phyloP scores from a whole-genome alignment of 2,888 invertebrate species.

The Laspeyria flexula region DNA sequence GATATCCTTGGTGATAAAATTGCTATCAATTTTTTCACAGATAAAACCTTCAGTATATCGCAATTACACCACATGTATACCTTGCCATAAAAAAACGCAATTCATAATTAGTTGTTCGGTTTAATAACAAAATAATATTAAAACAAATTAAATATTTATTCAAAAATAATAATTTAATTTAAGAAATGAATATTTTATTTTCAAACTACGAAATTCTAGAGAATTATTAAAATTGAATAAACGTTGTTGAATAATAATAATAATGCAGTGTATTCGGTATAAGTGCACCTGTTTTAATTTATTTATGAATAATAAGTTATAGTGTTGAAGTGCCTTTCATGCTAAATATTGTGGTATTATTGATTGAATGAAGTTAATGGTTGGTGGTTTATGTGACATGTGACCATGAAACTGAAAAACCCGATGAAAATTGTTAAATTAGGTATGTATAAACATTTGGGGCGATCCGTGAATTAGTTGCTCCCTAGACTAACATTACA shows the following conservation, averaged over 20 bases:
- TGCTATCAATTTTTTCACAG: constrained; percentile 24
- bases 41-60: constrained; percentile 24
- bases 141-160: background rate
- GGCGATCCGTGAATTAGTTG: background rate
- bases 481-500: no score
- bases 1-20: constrained; percentile 37
- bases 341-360: background rate
- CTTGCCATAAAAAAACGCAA: background rate
- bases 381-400: constrained; percentile 7
- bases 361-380: background rate
- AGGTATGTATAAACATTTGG: constrained; percentile 19
- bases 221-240: background rate
- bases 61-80: background rate
- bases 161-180: no score
- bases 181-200: no score
- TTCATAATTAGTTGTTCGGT: background rate
- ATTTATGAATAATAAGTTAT: background rate
- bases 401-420: constrained; percentile 40
- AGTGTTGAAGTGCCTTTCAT: background rate
- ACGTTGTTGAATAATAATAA: background rate
- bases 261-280: no score
- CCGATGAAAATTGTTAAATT: constrained; percentile 21
- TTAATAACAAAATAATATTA: background rate
- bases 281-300: background rate
- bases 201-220: no score